Percentiles rank a stretch among this genome's conserved stretches.
phyloP scores from a whole-genome alignment of 2,888 invertebrate species.

The Eristalinus sepulchralis region DNA sequence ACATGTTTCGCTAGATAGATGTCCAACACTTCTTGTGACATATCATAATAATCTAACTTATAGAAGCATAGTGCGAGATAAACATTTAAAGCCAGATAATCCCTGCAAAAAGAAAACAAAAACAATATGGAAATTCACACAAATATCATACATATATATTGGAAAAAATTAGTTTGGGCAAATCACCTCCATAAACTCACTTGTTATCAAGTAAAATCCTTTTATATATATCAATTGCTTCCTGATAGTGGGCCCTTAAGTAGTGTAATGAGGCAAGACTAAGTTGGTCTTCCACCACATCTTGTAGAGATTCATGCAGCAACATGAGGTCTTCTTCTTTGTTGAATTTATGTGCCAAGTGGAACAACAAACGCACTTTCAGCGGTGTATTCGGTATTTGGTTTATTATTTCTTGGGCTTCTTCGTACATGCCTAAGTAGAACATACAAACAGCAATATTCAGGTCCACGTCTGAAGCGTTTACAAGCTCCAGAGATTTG shows the following conservation, averaged over 20 bases:
- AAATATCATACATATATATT: neutral
- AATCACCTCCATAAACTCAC: conserved; percentile 81
- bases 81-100: conserved; percentile 96
- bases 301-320: conserved; percentile 91
- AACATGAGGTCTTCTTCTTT: conserved; percentile 93
- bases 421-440: conserved; percentile 88
- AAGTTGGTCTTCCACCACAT: conserved; percentile 96
- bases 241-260: conserved; percentile 97
- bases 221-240: conserved; percentile 99
- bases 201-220: conserved; percentile 94
- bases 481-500: conserved; percentile 81
- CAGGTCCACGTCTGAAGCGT: conserved; percentile 85
- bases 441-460: conserved; percentile 97
- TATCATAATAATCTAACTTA: conserved; percentile 98
- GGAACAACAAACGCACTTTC: conserved; percentile 92
- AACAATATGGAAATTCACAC: neutral
- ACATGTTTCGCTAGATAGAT: conserved; percentile 95
- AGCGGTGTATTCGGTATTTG: conserved; percentile 85
- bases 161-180: neutral
- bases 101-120: conserved; percentile 82
- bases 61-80: conserved; percentile 99
- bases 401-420: conserved; percentile 85
- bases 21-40: conserved; percentile 97
- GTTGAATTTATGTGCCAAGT: conserved; percentile 94
- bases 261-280: conserved; percentile 98